Percentiles rank a stretch among this genome's conserved stretches.
phyloP scores from a whole-genome alignment of 2,888 invertebrate species.

The Mesochorus sp. region DNA sequence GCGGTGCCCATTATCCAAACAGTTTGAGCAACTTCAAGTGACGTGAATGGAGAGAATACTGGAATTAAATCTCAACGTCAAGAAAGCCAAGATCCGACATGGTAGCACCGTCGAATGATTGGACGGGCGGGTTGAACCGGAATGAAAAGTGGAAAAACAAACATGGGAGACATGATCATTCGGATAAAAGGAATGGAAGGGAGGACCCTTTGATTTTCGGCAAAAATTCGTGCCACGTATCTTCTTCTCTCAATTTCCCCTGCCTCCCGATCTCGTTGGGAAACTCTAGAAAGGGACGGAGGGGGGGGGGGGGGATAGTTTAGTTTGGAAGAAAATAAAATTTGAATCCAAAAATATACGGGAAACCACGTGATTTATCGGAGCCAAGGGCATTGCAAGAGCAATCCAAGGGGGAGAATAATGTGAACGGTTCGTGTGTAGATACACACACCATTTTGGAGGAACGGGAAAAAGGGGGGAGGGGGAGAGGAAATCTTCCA shows the following conservation, averaged over 20 bases:
- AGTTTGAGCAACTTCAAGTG: not conserved
- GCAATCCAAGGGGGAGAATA: constrained; percentile 4
- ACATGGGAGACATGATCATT: not conserved
- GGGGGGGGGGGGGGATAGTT: no score
- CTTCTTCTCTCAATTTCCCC: constrained; percentile 19
- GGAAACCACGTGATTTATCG: constrained; percentile 52
- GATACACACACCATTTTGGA: not conserved
- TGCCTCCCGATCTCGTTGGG: not conserved
- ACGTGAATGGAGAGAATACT: no score
- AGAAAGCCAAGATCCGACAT: not conserved
- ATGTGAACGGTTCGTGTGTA: constrained; percentile 46
- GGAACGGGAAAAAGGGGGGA: not conserved
- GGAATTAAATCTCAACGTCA: not conserved
- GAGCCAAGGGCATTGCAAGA: constrained; percentile 4
- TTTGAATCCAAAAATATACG: constrained; percentile 58
- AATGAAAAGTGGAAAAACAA: not conserved
- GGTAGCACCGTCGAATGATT: not conserved
- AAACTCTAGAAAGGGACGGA: no score
- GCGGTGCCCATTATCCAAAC: not conserved
- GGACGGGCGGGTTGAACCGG: no score
- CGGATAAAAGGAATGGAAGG: not conserved
- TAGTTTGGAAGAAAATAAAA: constrained; percentile 60
- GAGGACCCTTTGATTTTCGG: constrained; percentile 51
- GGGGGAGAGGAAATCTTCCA: not conserved
- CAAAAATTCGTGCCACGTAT: constrained; percentile 59